These are phyloP conservation scores for Corydoras maculifer DNA, from an alignment of 2,113 vertebrate genomes.

Conservation along the genomic window DNA sequence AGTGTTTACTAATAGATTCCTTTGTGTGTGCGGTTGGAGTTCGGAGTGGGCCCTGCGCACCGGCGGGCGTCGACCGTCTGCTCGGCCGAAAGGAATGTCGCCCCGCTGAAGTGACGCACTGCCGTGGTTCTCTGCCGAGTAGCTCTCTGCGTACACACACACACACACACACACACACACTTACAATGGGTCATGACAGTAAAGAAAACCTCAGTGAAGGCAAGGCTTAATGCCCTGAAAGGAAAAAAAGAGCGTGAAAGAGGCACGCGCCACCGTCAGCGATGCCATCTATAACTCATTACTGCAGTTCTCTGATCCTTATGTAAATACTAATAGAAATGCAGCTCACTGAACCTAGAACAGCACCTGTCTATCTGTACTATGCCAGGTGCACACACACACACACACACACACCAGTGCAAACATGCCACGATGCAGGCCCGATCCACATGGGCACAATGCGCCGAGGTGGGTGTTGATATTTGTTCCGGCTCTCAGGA, in stretches of 20 bases:
- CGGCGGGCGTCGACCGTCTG: constrained; percentile 52
- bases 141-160: constrained; percentile 59
- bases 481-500: no score
- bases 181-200: not conserved
- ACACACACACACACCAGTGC: constrained; percentile 2
- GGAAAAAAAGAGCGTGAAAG: constrained; percentile 4
- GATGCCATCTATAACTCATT: constrained; percentile 54
- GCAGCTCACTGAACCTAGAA: constrained; percentile 52
- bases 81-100: constrained; percentile 74
- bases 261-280: constrained; percentile 42
- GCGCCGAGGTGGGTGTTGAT: no score
- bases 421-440: no score
- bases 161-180: constrained; percentile 57
- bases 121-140: constrained; percentile 72
- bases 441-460: no score
- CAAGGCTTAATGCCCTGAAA: constrained; percentile 21
- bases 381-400: constrained; percentile 58
- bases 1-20: constrained; percentile 30
- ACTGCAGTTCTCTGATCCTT: constrained; percentile 64
- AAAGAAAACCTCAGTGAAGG: constrained; percentile 67
- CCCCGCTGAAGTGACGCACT: constrained; percentile 65
- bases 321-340: constrained; percentile 63
- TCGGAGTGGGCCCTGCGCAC: constrained; percentile 13
- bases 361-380: constrained; percentile 64
- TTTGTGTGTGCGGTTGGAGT: constrained; percentile 32